Evolutionary conservation across 2,797 vertebrate species (phyloP), one percentile per base, ranked within the genome.

Genomic region (Ptychadena robeensis): DNA sequence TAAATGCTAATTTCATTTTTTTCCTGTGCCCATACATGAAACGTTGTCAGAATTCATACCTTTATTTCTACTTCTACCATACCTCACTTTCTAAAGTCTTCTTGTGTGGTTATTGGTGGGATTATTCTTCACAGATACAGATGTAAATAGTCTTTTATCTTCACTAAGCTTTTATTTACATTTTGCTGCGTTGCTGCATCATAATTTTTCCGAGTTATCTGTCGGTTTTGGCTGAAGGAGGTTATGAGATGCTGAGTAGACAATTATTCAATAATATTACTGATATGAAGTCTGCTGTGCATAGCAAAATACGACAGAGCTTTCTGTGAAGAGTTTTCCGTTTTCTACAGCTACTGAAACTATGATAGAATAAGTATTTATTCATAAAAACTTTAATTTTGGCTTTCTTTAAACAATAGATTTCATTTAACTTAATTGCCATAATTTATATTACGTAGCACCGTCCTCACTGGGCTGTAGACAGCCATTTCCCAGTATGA

Each of bases 181-280:
- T 61, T 61, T 61, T 61, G 59, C 59, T 61, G 59, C 11, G 59
- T 61, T 61, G 59, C 25, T 27, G 59, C 27, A 61, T 61, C 59
- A 61, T 61, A 61, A 61, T 25, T 61, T 61, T 61, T 28, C 9
- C n/a, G 28, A 27, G 59, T 61, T 25, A 61, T 28, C 59, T 27
- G 9, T 27, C 25, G 9, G 2, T 61, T 61, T 61, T 61, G 59
- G 59, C n/a, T 61, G 27, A 61, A 61, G 59, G 8, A 61, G 59
- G 59, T 28, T 61, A 61, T 10, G 27, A 61, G 59, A 61, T 61
- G 59, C 59, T 61, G 59, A 61, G 59, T 61, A 28, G 59, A 61
- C 59, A 61, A 25, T 25, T 61, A 61, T 61, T 61, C 59, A 27
- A 61, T 61, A 61, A 61, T 61, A 12, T 61, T 25, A 28, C 59